Evolutionary conservation across 2,888 invertebrate genomes (phyloP), one percentile per base, ranked within the genome.

Genomic region (Muscina levida): DNA sequence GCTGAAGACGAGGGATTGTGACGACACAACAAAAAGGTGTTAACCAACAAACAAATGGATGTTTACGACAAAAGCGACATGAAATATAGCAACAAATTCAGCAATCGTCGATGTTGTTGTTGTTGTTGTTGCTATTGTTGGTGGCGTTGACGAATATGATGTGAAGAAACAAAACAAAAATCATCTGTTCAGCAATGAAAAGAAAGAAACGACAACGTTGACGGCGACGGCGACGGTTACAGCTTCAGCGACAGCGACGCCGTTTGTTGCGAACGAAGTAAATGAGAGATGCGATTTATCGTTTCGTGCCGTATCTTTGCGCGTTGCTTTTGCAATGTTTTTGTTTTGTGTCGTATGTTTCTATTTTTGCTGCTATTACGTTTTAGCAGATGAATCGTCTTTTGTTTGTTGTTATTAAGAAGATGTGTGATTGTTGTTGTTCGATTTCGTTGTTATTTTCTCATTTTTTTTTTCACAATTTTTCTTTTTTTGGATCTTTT

Each of bases 141-240:
- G 19, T 53, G 57, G n/a, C 2, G 22, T 19, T n/a, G 48, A 48
- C 44, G 22, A 72, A 39, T 4, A 11, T 71, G 44, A 15, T 17
- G 37, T 42, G 19, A n/a, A 72, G 48, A 72, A 77, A 72, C 71
- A 77, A 74, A 81, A 87, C 86, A 86, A 87, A 85, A 87, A 87
- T 87, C 87, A 88, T 87, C 86, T 87, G 87, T 87, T 87, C 85
- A 86, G 82, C 85, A 86, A 83, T 85, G n/a, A n/a, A n/a, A n/a
- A n/a, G n/a, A n/a, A n/a, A n/a, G n/a, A n/a, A n/a, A n/a, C n/a
- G n/a, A n/a, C n/a, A n/a, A n/a, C n/a, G n/a, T n/a, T n/a, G n/a
- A n/a, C n/a, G n/a, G n/a, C n/a, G n/a, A n/a, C n/a, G n/a, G n/a
- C n/a, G 86, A 83, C 85, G 80, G 31, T 77, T 77, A 56, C 3